These are phyloP conservation scores for Ladona fulva DNA, from an alignment of 1,140 invertebrate species.

Conservation along the genomic window DNA sequence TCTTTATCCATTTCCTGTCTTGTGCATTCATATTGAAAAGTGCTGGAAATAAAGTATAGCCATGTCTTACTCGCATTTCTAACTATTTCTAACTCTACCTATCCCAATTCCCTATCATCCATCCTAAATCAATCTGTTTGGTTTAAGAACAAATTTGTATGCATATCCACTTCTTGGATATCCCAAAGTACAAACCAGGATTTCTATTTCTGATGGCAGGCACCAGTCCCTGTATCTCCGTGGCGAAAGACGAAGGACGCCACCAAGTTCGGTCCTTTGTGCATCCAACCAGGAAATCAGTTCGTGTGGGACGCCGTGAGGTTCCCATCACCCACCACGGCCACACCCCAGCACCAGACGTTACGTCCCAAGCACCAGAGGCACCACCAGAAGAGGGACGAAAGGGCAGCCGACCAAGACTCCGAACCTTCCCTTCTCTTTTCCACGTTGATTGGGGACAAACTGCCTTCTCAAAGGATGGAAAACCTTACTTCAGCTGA, in stretches of 20 bases:
- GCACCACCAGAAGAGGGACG: not conserved
- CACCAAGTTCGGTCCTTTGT: constrained; percentile 29
- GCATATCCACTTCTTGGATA: no score
- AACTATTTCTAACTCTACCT: no score
- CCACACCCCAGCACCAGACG: not conserved
- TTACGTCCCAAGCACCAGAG: not conserved
- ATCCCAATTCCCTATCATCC: no score
- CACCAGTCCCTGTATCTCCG: constrained; percentile 24
- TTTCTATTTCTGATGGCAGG: constrained; percentile 26
- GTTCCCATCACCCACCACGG: not conserved
- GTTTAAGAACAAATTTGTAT: no score
- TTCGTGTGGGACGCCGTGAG: constrained; percentile 28
- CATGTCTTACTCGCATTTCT: no score
- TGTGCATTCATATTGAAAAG: no score
- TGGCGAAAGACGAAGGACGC: constrained; percentile 29
- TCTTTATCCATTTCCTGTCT: no score
- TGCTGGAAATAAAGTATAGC: no score
- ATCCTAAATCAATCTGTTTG: no score
- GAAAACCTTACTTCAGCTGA: not conserved
- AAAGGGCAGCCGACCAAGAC: not conserved
- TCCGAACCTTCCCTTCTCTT: not conserved
- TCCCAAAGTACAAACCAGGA: no score
- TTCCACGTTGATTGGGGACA: not conserved
- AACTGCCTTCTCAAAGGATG: not conserved
- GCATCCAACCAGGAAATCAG: constrained; percentile 30